These are phyloP conservation scores for Rhopalosiphum nymphaeae DNA, from an alignment of 2,888 invertebrate genomes.

Conservation along the genomic window DNA sequence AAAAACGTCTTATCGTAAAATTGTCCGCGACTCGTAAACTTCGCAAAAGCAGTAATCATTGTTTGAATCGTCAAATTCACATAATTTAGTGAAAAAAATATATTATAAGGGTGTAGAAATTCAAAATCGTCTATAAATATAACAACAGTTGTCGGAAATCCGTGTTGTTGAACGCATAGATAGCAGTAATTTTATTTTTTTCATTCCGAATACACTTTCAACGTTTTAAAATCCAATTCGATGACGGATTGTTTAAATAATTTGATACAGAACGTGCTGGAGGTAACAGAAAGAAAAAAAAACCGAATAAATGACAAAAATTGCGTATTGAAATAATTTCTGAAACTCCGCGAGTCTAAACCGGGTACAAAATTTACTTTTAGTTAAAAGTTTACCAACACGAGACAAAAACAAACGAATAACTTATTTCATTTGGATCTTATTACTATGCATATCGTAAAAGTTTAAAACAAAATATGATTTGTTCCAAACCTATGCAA, in stretches of 20 bases:
- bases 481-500: not conserved
- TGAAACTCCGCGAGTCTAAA: not conserved
- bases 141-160: not conserved
- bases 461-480: not conserved
- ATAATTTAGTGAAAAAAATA: not conserved
- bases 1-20: not conserved
- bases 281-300: not conserved
- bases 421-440: conserved; percentile 29
- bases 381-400: conserved; percentile 20
- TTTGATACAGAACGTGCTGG: not conserved
- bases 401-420: conserved; percentile 15
- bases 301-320: not conserved
- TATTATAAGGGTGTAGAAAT: not conserved
- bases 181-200: not conserved
- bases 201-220: not conserved
- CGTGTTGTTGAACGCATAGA: not conserved
- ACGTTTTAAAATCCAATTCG: not conserved
- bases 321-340: not conserved
- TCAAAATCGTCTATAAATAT: not conserved
- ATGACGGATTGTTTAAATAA: not conserved
- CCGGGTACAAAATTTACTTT: not conserved
- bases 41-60: not conserved
- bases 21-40: not conserved
- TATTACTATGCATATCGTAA: conserved; percentile 13
- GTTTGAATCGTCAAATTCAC: not conserved